These are phyloP conservation scores for Halcyon malimbica DNA, from an alignment of 2,113 vertebrate species.

Conservation along the genomic window DNA sequence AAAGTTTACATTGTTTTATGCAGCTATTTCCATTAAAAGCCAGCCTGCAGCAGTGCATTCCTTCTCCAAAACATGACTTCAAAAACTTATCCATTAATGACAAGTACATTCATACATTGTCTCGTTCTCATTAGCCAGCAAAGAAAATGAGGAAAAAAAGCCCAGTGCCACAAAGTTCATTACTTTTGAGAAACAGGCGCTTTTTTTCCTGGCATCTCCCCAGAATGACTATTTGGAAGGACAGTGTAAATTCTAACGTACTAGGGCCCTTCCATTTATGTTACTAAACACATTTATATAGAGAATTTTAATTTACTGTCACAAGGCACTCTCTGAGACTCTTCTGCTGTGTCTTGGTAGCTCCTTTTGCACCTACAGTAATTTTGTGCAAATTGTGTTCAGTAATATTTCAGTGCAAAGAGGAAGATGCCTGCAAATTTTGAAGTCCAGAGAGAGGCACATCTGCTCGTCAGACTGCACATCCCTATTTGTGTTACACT, in stretches of 20 bases:
- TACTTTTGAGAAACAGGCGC: background rate
- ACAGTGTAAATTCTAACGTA: background rate
- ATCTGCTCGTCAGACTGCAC: background rate
- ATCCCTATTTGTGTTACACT: background rate
- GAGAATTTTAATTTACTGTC: background rate
- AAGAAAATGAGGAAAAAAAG: background rate
- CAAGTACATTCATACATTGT: background rate
- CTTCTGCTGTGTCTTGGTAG: background rate
- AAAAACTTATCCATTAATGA: background rate
- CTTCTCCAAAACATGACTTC: background rate
- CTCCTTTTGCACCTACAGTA: background rate
- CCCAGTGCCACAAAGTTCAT: background rate
- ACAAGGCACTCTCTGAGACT: background rate
- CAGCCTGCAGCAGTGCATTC: background rate
- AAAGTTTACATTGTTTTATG: background rate
- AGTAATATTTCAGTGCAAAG: background rate
- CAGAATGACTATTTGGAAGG: background rate
- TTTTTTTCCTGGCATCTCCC: background rate
- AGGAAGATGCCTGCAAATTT: background rate
- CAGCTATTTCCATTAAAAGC: background rate
- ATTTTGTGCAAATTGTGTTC: background rate
- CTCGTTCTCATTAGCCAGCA: background rate
- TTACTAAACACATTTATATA: background rate
- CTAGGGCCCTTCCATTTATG: background rate
- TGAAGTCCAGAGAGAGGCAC: background rate